phyloP scores from a whole-genome alignment of 2,797 vertebrate species.

The Carapus acus region DNA sequence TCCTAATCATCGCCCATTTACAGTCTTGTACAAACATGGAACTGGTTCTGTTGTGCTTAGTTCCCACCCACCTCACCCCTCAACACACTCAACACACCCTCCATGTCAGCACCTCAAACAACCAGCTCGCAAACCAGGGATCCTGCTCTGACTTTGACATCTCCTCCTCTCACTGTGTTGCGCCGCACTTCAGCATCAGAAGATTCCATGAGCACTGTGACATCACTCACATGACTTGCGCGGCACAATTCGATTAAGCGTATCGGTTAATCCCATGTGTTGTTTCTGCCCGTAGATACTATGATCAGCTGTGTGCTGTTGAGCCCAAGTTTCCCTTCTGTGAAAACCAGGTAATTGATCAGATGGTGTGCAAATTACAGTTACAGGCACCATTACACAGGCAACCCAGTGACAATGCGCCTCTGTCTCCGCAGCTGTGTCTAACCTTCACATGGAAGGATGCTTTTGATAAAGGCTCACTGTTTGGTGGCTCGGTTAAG shows the following conservation, averaged over 20 bases:
- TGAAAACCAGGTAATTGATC: constrained; percentile 85
- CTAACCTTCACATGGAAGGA: constrained; percentile 99
- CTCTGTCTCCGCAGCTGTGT: constrained; percentile 79
- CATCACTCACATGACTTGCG: background rate
- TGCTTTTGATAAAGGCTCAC: constrained; percentile 98
- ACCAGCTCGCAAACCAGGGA: no score
- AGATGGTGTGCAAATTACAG: constrained; percentile 4
- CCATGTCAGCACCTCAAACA: no score
- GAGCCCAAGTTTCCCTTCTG: constrained; percentile 97
- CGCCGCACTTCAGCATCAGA: no score
- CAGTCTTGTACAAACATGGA: no score
- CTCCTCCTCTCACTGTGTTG: no score
- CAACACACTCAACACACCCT: no score
- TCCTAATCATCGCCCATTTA: no score
- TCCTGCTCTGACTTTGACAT: no score
- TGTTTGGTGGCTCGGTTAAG: constrained; percentile 96
- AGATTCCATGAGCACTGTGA: no score
- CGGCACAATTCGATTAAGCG: background rate
- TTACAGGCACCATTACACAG: constrained; percentile 21
- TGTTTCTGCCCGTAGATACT: constrained; percentile 76
- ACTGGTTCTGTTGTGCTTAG: no score
- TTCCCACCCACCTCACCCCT: no score
- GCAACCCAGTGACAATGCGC: constrained; percentile 29
- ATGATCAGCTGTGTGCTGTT: constrained; percentile 93
- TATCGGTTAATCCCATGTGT: background rate